Conservation (phyloP, 2,888 invertebrate genomes). For the Scaptomyza tumidula region DNA sequence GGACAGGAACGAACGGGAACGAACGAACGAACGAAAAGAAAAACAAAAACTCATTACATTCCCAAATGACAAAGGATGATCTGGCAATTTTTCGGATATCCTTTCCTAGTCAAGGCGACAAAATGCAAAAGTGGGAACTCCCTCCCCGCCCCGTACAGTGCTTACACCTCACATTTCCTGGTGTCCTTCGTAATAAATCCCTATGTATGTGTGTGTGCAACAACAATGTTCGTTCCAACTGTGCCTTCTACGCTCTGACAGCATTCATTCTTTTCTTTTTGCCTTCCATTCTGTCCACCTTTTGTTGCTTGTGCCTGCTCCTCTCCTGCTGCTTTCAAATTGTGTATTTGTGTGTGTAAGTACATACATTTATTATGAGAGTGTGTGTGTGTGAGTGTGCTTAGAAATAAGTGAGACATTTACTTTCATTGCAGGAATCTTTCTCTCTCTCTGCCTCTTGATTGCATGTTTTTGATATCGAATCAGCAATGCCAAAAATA, state of each 20-base stretch:
- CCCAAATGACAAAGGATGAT: slow-evolving; percentile 18
- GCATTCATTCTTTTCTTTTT: slow-evolving; percentile 26
- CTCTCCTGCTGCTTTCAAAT: slow-evolving; percentile 36
- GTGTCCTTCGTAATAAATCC: slow-evolving; percentile 65
- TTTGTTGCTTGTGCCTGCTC: neutral
- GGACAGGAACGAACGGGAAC: slow-evolving; percentile 6
- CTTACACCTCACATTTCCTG: slow-evolving; percentile 6
- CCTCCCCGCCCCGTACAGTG: neutral
- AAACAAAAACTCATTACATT: slow-evolving; percentile 37
- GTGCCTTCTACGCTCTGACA: slow-evolving; percentile 28
- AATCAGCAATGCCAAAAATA: slow-evolving; percentile 40
- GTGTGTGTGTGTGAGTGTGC: slow-evolving; percentile 33
- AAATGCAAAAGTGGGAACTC: slow-evolving; percentile 39
- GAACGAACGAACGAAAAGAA: slow-evolving; percentile 8
- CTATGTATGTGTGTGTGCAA: slow-evolving; percentile 30
- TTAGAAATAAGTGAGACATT: slow-evolving; percentile 72
- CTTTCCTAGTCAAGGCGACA: slow-evolving; percentile 55
- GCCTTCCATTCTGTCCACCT: slow-evolving; percentile 8
- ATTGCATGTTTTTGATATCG: slow-evolving; percentile 69
- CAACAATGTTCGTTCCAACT: slow-evolving; percentile 22
- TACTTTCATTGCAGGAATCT: slow-evolving; percentile 69
- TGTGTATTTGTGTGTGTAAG: slow-evolving; percentile 13
- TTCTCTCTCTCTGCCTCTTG: slow-evolving; percentile 51
- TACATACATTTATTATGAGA: slow-evolving; percentile 19
- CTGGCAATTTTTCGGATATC: slow-evolving; percentile 60